These are phyloP conservation scores for Microplitis mediator DNA, from an alignment of 1,140 invertebrate species.

Conservation along the genomic window DNA sequence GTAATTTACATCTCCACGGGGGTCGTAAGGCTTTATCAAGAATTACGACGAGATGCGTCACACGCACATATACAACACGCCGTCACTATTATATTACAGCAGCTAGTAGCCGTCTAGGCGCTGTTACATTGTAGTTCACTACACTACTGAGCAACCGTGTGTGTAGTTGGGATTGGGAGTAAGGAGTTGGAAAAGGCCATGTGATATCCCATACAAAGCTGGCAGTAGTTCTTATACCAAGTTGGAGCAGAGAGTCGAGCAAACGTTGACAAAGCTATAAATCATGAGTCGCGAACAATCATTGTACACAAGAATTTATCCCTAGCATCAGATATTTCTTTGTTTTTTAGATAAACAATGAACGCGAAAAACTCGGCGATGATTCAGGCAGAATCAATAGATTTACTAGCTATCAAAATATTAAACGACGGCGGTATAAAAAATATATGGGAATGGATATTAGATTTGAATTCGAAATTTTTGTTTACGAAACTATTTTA, in stretches of 20 bases:
- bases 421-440: too few relatives aligned
- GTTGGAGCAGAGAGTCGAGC: background rate
- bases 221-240: background rate
- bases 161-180: too few relatives aligned
- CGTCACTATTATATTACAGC: too few relatives aligned
- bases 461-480: too few relatives aligned
- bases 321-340: too few relatives aligned
- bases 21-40: constrained; percentile 23
- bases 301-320: background rate
- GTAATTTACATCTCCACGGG: constrained; percentile 27
- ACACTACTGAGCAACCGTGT: too few relatives aligned
- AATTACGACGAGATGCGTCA: constrained; percentile 18
- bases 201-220: background rate
- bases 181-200: background rate
- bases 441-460: too few relatives aligned
- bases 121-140: background rate
- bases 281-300: background rate
- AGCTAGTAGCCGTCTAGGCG: background rate
- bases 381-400: background rate
- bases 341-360: too few relatives aligned
- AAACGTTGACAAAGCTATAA: background rate
- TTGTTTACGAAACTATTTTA: too few relatives aligned
- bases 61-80: background rate
- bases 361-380: too few relatives aligned
- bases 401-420: too few relatives aligned